Base-by-base conservation (phyloP, 2,113 vertebrate species). In the Sturnus vulgaris region DNA sequence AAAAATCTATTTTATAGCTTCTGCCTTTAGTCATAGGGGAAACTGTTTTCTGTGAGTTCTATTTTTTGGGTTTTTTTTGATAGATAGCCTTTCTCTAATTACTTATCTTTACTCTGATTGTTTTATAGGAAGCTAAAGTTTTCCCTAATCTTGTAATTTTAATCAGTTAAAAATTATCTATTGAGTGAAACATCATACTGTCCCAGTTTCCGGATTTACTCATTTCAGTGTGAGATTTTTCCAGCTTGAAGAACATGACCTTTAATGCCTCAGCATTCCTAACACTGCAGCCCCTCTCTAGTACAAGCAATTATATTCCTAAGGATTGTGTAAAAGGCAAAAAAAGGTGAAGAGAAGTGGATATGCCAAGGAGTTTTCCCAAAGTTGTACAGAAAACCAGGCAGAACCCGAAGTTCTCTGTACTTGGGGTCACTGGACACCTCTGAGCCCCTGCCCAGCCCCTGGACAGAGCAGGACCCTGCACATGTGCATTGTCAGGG, bases 1-100 rank as follows among this genome's bases (percentile, higher is more conserved):
- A 92, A 82, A 68, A 1, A 1, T 82, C 73, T 82, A 76, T 96
- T 95, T 96, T 91, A 95, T 78, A 92, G 80, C 68, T 83, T 10
- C 0, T 72, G 39, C 56, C 30, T 71, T 94, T 86, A 73, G 64
- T 64, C 49, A 33, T 61, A 65, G 49, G 60, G 56, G 46, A 92
- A 73, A 53, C 52, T 49, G n/a, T 68, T 95, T 71, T 90, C 81
- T 66, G 42, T 15, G 28, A 77, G 65, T 61, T 95, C 65, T 88
- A 17, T 44, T 47, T 89, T 55, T 20, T 55, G 11, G 52, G 10
- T 46, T 46, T 47, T 65, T 53, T 91, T 57, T 37, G 9, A 76
- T 27, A 56, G 73, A 55, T 60, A 72, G 47, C 30, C 49, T 60
- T 88, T 55, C 37, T 88, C 52, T 73, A 50, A 85, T 86, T 86